Percentiles rank a stretch among this genome's conserved stretches.
Conservation (phyloP, 2,888 invertebrate species). For the Anarsia innoxiella region DNA sequence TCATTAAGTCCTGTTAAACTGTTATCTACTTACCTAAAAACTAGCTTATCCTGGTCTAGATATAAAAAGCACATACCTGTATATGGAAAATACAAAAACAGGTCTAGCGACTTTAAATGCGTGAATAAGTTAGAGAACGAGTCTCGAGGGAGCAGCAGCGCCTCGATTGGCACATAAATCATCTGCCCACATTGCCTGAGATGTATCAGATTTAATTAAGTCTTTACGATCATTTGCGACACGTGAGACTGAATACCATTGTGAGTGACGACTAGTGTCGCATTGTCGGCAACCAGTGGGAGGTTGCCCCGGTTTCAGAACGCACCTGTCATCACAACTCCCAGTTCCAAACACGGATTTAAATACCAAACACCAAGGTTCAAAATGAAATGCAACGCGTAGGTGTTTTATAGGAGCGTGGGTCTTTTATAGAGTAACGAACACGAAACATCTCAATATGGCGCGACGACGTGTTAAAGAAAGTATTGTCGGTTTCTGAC, state of each 20-base stretch:
- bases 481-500: constrained; percentile 50
- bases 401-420: constrained; percentile 27
- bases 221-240: constrained; percentile 51
- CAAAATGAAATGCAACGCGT: constrained; percentile 22
- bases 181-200: constrained; percentile 52
- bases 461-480: constrained; percentile 48
- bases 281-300: constrained; percentile 67
- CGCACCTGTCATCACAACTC: constrained; percentile 56
- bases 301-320: constrained; percentile 54
- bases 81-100: too few relatives aligned
- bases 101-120: background rate
- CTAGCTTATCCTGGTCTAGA: too few relatives aligned
- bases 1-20: too few relatives aligned
- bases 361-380: constrained; percentile 29
- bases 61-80: too few relatives aligned
- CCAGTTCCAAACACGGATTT: constrained; percentile 31
- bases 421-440: constrained; percentile 30
- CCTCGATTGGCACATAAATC: constrained; percentile 43
- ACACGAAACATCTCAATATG: constrained; percentile 42
- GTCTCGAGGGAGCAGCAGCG: constrained; percentile 23
- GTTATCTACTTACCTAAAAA: too few relatives aligned
- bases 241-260: constrained; percentile 55
- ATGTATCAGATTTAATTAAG: constrained; percentile 67
- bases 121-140: constrained; percentile 9
- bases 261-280: constrained; percentile 35